phyloP scores from a whole-genome alignment of 2,888 invertebrate species.

The Bombylius major region DNA sequence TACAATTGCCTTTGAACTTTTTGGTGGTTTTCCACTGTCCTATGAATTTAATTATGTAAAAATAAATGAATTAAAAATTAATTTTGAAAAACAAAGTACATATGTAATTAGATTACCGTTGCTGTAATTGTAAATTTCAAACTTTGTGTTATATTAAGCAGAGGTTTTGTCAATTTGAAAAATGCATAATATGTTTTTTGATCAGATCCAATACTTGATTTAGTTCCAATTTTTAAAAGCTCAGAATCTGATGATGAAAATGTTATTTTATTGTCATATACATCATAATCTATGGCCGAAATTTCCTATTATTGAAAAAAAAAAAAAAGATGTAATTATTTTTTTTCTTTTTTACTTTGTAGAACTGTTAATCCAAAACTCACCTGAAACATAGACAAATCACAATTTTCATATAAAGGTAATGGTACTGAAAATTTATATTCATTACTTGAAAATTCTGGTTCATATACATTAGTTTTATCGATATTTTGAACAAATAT shows the following conservation, averaged over 20 bases:
- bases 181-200: constrained; percentile 17
- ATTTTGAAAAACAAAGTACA: background rate
- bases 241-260: constrained; percentile 18
- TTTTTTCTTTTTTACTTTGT: background rate
- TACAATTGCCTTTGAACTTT: constrained; percentile 13
- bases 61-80: background rate
- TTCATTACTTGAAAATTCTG: constrained; percentile 16
- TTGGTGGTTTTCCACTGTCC: constrained; percentile 19
- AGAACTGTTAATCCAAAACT: background rate
- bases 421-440: constrained; percentile 20
- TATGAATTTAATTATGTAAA: constrained; percentile 1
- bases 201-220: constrained; percentile 10
- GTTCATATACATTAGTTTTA: constrained; percentile 18
- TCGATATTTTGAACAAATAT: constrained; percentile 18
- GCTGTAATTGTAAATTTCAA: constrained; percentile 20
- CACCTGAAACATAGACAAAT: constrained; percentile 18
- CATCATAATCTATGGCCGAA: constrained; percentile 20
- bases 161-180: constrained; percentile 15
- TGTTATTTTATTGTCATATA: constrained; percentile 17
- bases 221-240: constrained; percentile 12
- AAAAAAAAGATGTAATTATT: background rate
- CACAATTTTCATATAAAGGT: constrained; percentile 21
- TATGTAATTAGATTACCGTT: constrained; percentile 16
- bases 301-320: constrained; percentile 12
- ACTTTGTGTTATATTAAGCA: constrained; percentile 14